phyloP scores from a whole-genome alignment of 2,888 invertebrate genomes.

The Halictus ligatus region DNA sequence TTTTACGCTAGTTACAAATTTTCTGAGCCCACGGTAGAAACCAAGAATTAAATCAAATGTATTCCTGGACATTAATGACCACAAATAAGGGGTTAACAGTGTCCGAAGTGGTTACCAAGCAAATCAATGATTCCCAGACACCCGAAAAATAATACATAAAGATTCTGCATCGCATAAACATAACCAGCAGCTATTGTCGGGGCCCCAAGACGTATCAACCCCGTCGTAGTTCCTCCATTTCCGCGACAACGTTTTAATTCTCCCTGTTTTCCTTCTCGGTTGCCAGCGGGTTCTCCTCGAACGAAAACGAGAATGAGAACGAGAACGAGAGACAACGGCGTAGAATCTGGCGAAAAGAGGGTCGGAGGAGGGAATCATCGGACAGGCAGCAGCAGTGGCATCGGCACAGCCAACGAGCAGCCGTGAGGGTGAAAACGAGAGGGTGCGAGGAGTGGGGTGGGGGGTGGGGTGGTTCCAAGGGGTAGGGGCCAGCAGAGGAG shows the following conservation, averaged over 20 bases:
- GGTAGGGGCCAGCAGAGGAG: constrained; percentile 62
- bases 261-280: constrained; percentile 2
- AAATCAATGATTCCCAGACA: too few relatives aligned
- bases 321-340: constrained; percentile 25
- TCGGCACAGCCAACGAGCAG: constrained; percentile 49
- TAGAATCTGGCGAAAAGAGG: constrained; percentile 40
- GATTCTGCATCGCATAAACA: not conserved
- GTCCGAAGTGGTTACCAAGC: too few relatives aligned
- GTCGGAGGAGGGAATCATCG: constrained; percentile 53
- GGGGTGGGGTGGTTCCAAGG: constrained; percentile 28
- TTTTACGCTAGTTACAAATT: too few relatives aligned
- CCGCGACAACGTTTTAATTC: constrained; percentile 25
- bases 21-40: too few relatives aligned
- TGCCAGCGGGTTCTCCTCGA: constrained; percentile 3
- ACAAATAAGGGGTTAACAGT: too few relatives aligned
- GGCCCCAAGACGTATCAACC: not conserved
- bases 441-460: not conserved
- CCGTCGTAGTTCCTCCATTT: not conserved
- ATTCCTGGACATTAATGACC: too few relatives aligned
- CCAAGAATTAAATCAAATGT: too few relatives aligned
- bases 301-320: constrained; percentile 14
- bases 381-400: constrained; percentile 58
- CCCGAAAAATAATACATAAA: not conserved
- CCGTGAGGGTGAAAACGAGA: constrained; percentile 39
- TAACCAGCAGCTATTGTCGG: not conserved